phyloP scores from a whole-genome alignment of 2,113 vertebrate species.

The Eretmochelys imbricata region DNA sequence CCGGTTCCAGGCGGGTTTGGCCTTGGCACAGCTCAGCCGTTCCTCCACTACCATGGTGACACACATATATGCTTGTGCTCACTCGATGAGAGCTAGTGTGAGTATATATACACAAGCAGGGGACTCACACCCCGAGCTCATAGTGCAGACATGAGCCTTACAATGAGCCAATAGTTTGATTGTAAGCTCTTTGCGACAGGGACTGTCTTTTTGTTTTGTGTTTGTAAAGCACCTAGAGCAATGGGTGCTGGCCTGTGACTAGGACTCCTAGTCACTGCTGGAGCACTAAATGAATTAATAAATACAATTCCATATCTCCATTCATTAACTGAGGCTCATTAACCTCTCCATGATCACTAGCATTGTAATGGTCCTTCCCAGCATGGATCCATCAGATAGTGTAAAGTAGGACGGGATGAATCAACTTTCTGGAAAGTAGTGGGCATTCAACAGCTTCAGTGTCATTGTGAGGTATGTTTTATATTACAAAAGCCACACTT shows the following conservation, averaged over 20 bases:
- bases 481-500: too few relatives aligned
- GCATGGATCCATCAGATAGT: too few relatives aligned
- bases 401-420: not conserved
- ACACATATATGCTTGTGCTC: too few relatives aligned
- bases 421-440: not conserved
- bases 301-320: not conserved
- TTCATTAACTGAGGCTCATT: not conserved
- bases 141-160: too few relatives aligned
- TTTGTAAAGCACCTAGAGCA: not conserved
- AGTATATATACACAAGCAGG: too few relatives aligned
- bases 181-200: not conserved
- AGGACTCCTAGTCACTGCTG: not conserved
- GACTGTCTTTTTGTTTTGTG: not conserved
- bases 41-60: too few relatives aligned
- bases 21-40: too few relatives aligned
- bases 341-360: not conserved
- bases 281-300: not conserved
- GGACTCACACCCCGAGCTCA: too few relatives aligned
- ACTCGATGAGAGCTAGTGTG: too few relatives aligned
- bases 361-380: not conserved
- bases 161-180: too few relatives aligned
- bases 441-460: not conserved
- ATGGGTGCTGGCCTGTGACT: not conserved
- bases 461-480: too few relatives aligned
- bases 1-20: too few relatives aligned